Conservation (phyloP, 2,113 vertebrate species). For the Epinephelus lanceolatus region DNA sequence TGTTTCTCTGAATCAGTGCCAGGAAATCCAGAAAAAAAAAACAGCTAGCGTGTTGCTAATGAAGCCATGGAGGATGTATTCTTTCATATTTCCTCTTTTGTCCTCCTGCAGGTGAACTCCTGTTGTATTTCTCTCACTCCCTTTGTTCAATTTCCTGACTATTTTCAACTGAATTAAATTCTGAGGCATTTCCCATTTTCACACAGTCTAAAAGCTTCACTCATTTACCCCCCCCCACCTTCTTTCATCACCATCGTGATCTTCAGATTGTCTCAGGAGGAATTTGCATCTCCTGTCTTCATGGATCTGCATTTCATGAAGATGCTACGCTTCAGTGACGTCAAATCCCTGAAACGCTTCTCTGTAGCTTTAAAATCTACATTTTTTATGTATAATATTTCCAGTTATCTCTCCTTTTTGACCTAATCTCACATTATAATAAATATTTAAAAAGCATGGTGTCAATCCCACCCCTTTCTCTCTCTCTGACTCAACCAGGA, state of each 20-base stretch:
- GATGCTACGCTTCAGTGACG: background rate
- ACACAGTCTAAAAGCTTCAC: slow-evolving; percentile 14
- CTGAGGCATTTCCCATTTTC: slow-evolving; percentile 21
- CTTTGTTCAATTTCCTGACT: slow-evolving; percentile 16
- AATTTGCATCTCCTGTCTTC: background rate
- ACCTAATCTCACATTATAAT: background rate
- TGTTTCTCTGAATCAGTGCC: background rate
- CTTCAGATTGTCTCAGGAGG: background rate
- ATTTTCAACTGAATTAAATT: slow-evolving; percentile 44
- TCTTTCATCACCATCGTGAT: slow-evolving; percentile 1
- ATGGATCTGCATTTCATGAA: background rate
- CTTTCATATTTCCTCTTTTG: slow-evolving; percentile 6
- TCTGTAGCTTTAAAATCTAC: slow-evolving; percentile 2
- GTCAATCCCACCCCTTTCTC: background rate
- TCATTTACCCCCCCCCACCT: slow-evolving; percentile 9
- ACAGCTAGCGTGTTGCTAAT: background rate
- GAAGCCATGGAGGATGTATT: background rate
- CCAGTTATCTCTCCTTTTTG: background rate
- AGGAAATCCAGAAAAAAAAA: background rate
- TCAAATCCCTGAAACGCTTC: background rate
- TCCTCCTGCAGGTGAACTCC: slow-evolving; percentile 3
- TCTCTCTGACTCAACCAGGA: background rate
- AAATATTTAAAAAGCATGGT: background rate
- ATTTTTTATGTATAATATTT: too few relatives aligned
- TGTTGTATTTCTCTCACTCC: background rate